Percentiles rank a stretch among this genome's conserved stretches.
These are phyloP conservation scores for Typhlomys cinereus DNA, from an alignment of 2,113 vertebrate species.

Conservation along the genomic window DNA sequence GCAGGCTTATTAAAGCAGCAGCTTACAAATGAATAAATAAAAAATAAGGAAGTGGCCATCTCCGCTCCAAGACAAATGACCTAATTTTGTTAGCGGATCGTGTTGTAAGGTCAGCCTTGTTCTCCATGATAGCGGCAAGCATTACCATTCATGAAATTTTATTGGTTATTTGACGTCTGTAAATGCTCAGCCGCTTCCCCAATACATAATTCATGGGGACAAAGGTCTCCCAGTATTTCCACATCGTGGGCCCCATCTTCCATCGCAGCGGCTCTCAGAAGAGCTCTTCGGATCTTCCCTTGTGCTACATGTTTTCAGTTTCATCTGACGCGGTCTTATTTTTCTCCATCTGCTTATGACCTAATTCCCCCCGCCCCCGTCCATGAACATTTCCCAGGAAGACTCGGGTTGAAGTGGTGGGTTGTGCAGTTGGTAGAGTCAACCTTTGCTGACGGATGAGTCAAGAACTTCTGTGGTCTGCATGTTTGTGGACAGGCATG, in stretches of 20 bases:
- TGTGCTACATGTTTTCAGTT: not conserved
- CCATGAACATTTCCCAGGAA: not conserved
- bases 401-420: not conserved
- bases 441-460: constrained; percentile 47
- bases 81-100: constrained; percentile 61
- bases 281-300: not conserved
- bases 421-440: constrained; percentile 17
- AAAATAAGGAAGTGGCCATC: constrained; percentile 46
- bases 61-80: constrained; percentile 49
- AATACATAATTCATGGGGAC: constrained; percentile 79
- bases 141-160: constrained; percentile 78
- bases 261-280: fast-evolving
- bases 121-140: constrained; percentile 35
- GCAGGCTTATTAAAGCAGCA: constrained; percentile 63
- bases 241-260: not conserved
- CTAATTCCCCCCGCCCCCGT: not conserved
- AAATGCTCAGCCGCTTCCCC: constrained; percentile 50
- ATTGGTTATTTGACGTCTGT: constrained; percentile 67
- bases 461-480: constrained; percentile 41
- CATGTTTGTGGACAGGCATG: constrained; percentile 42
- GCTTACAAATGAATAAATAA: constrained; percentile 65
- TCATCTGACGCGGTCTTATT: constrained; percentile 22
- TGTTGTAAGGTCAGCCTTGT: constrained; percentile 61
- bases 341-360: constrained; percentile 22
- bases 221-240: constrained; percentile 76